Evolutionary conservation across 1,140 invertebrate species (phyloP).

Genomic region (Tenebrio molitor): DNA sequence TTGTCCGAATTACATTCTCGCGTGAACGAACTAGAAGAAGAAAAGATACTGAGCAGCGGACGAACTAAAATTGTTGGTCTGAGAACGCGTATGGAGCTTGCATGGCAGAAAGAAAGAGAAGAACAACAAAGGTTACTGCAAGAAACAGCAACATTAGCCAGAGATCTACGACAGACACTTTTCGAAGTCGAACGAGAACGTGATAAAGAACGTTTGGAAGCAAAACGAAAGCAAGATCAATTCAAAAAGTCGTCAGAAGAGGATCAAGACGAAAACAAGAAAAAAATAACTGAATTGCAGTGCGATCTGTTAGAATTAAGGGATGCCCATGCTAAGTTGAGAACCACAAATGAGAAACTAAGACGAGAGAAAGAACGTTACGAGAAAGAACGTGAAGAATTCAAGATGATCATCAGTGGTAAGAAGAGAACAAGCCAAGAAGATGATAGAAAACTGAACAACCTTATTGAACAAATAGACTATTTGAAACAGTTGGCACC

Average conservation of each 20-base stretch:
- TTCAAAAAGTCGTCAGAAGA: slow-evolving; percentile 87
- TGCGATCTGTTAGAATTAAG: slow-evolving; percentile 89
- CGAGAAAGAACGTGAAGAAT: slow-evolving; percentile 84
- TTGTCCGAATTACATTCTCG: slow-evolving; percentile 90
- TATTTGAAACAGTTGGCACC: slow-evolving; percentile 81
- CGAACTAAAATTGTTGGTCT: slow-evolving; percentile 87
- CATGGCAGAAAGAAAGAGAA: slow-evolving; percentile 96
- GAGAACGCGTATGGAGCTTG: slow-evolving; percentile 90
- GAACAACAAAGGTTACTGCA: slow-evolving; percentile 91
- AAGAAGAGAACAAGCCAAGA: slow-evolving; percentile 72
- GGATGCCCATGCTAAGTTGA: slow-evolving; percentile 91
- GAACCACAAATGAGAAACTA: slow-evolving; percentile 93
- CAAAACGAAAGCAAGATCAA: slow-evolving; percentile 87
- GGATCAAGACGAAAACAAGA: slow-evolving; percentile 89
- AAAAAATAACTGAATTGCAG: slow-evolving; percentile 87
- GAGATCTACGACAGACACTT: slow-evolving; percentile 88
- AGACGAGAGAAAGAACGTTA: slow-evolving; percentile 87
- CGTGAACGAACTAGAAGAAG: slow-evolving; percentile 93
- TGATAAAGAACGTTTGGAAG: slow-evolving; percentile 89
- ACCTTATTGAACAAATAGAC: slow-evolving; percentile 83
- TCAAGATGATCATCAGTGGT: slow-evolving; percentile 69
- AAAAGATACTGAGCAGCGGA: slow-evolving; percentile 82
- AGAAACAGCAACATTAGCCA: slow-evolving; percentile 91
- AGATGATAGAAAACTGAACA: slow-evolving; percentile 76
- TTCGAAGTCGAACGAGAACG: slow-evolving; percentile 91